These are phyloP conservation scores for Vultur gryphus DNA, from an alignment of 2,797 vertebrate species.

Conservation along the genomic window DNA sequence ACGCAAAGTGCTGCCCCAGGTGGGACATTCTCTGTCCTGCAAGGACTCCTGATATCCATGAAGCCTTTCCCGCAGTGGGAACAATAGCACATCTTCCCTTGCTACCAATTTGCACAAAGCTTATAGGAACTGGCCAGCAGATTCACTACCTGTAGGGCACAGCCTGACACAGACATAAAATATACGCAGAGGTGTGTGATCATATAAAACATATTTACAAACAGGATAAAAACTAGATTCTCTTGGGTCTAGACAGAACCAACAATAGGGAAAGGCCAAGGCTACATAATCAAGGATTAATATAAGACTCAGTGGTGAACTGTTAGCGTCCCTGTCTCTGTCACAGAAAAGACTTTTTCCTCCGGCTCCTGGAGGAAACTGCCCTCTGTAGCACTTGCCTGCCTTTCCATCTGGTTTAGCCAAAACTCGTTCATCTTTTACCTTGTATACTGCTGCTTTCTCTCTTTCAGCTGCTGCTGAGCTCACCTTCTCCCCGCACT, in stretches of 20 bases:
- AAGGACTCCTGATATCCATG: not conserved
- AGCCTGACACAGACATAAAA: not conserved
- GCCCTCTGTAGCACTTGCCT: not conserved
- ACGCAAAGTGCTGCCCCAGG: not conserved
- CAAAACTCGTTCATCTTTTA: not conserved
- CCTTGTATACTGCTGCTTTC: not conserved
- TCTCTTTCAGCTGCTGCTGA: not conserved
- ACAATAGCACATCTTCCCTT: not conserved
- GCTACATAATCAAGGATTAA: not conserved
- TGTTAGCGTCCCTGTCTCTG: not conserved
- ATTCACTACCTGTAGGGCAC: not conserved
- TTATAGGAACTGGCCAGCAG: not conserved
- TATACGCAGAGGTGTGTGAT: rapidly evolving
- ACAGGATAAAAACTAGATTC: not conserved
- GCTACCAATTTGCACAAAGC: not conserved
- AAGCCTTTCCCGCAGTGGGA: not conserved
- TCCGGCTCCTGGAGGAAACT: not conserved
- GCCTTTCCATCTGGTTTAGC: not conserved
- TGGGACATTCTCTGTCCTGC: not conserved
- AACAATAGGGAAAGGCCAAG: not conserved
- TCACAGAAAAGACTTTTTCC: not conserved
- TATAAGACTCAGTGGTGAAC: not conserved
- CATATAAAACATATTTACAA: not conserved
- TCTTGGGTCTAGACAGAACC: not conserved
- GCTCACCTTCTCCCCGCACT: not conserved